Evolutionary conservation across 2,113 vertebrate genomes (phyloP), one percentile per base, ranked within the genome.

Genomic region (Rhipidura dahli): DNA sequence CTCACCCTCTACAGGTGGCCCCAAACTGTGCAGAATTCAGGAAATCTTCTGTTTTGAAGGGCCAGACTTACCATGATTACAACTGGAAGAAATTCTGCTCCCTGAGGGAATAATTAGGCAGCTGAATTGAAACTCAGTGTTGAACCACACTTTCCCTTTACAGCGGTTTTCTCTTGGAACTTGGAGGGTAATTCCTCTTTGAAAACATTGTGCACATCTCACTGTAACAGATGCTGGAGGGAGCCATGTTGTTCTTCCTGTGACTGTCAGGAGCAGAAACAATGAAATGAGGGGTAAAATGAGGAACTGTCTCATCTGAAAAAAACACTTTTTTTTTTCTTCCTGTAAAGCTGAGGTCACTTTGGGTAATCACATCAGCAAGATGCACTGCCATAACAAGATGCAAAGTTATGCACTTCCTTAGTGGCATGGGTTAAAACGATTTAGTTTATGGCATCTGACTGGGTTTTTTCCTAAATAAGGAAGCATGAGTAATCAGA

Each of bases 401-500:
- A 57, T 33, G 60, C 76, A 90, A 84, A 87, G 37, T 51, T 86
- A 77, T 53, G 82, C n/a, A 30, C 53, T 93, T 70, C 51, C 56
- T 77, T 72, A 73, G 37, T 54, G 44, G 42, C n/a, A 68, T 42
- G 40, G n/a, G 68, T 91, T 96, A 90, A 96, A 83, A 83, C 7
- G 13, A 21, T 83, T 66, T 21, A 9, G 17, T 60, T 70, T 66
- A 53, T 76, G 37, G 27, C 23, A 76, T 93, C 64, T 92, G 85
- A 89, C 35, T 22, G 54, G 4, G 13, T 6, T 59, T 92, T 87
- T 88, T 71, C 66, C 84, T 87, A 94, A 94, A 95, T 66, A 93
- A 83, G 73, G 86, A 88, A 91, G 77, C 54, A 87, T 86, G 93
- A 95, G 83, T 93, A 94, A 94, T 95, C 87, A 83, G 61, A 97